Conservation (phyloP, 2,888 invertebrate genomes). For the Anticlea derivata region DNA sequence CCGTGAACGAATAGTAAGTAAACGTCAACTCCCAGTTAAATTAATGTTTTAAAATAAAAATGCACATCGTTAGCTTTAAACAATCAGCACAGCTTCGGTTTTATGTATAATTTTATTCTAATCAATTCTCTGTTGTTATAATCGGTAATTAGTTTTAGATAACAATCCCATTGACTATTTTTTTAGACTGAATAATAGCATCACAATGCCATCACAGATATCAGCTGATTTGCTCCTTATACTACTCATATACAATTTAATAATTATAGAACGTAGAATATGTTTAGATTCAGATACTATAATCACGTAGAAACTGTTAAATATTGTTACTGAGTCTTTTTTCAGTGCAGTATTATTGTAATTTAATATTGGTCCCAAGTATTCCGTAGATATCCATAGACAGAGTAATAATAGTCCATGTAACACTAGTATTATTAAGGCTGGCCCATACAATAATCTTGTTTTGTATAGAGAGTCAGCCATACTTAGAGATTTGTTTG, state of each 20-base stretch:
- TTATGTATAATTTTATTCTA: slow-evolving; percentile 34
- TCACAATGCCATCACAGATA: slow-evolving; percentile 74
- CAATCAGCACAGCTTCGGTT: slow-evolving; percentile 68
- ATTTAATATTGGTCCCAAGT: slow-evolving; percentile 56
- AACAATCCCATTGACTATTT: slow-evolving; percentile 45
- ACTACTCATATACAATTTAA: slow-evolving; percentile 46
- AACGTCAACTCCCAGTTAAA: slow-evolving; percentile 46
- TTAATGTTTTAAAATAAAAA: slow-evolving; percentile 60
- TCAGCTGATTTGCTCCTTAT: slow-evolving; percentile 42
- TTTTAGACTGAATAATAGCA: slow-evolving; percentile 63
- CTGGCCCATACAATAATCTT: no score
- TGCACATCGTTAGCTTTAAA: slow-evolving; percentile 78
- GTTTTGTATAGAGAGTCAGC: no score
- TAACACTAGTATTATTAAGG: slow-evolving; percentile 55
- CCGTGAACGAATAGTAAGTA: not conserved
- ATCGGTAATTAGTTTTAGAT: slow-evolving; percentile 50
- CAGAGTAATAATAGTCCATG: slow-evolving; percentile 52
- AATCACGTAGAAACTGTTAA: slow-evolving; percentile 31
- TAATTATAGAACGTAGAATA: slow-evolving; percentile 45
- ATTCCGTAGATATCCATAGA: slow-evolving; percentile 62
- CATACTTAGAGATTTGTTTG: slow-evolving; percentile 60
- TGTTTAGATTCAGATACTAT: slow-evolving; percentile 54
- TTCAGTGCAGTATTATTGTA: slow-evolving; percentile 68
- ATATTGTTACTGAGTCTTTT: slow-evolving; percentile 61
- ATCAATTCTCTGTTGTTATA: slow-evolving; percentile 43